These are phyloP conservation scores for Drosophila parabipectinata DNA, from an alignment of 1,140 invertebrate species.

Conservation along the genomic window DNA sequence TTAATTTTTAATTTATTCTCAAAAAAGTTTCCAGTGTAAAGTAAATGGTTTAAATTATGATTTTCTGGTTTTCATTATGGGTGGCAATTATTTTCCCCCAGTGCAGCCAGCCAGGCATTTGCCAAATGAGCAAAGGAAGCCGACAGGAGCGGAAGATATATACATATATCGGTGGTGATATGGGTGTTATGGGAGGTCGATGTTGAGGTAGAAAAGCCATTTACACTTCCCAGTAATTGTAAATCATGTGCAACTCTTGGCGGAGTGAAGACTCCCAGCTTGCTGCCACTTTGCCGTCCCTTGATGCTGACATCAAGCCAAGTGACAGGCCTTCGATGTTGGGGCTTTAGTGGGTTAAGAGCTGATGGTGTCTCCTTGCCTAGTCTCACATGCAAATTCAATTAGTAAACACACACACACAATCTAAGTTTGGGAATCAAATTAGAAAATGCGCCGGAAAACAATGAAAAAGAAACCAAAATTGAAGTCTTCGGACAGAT, in stretches of 20 bases:
- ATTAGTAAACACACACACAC: slow-evolving; percentile 40
- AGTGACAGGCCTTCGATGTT: slow-evolving; percentile 20
- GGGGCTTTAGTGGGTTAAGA: slow-evolving; percentile 22
- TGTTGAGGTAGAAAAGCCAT: slow-evolving; percentile 51
- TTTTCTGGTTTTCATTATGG: slow-evolving; percentile 35
- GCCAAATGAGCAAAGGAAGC: slow-evolving; percentile 51
- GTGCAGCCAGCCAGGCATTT: slow-evolving; percentile 20
- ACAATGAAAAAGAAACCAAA: slow-evolving; percentile 37
- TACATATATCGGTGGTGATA: neutral
- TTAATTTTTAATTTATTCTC: too few relatives aligned
- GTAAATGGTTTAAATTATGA: slow-evolving; percentile 24
- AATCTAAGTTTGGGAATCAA: slow-evolving; percentile 47
- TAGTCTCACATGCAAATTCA: slow-evolving; percentile 64
- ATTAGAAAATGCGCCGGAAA: slow-evolving; percentile 51
- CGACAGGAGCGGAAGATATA: slow-evolving; percentile 9
- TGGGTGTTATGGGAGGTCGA: neutral
- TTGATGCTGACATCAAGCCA: slow-evolving; percentile 51
- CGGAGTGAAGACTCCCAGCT: slow-evolving; percentile 26
- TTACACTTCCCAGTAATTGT: slow-evolving; percentile 71
- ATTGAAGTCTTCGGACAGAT: slow-evolving; percentile 19
- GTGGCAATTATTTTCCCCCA: slow-evolving; percentile 37
- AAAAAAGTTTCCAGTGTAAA: slow-evolving; percentile 3
- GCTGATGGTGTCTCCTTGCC: neutral
- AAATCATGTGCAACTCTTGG: slow-evolving; percentile 62
- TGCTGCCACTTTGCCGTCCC: slow-evolving; percentile 32